phyloP scores from a whole-genome alignment of 2,888 invertebrate genomes.

The Xestia sexstrigata region DNA sequence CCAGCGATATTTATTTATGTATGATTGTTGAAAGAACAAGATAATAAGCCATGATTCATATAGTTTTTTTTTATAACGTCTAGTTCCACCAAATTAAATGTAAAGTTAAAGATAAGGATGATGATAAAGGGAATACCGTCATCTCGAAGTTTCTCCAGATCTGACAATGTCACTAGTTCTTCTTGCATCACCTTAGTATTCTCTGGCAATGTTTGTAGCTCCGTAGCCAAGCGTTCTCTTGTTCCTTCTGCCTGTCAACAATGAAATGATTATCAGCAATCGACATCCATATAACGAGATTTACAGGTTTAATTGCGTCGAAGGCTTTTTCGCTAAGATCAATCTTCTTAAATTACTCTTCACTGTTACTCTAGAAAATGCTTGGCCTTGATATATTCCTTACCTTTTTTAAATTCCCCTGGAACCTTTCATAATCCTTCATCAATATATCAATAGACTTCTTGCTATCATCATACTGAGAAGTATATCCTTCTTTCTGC shows the following conservation, averaged over 20 bases:
- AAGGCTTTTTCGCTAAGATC: neutral
- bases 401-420: constrained; percentile 91
- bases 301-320: neutral
- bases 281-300: neutral
- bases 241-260: constrained; percentile 83
- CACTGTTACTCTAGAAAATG: neutral
- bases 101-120: neutral
- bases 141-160: constrained; percentile 91
- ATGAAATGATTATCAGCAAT: neutral
- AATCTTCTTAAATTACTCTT: neutral
- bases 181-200: constrained; percentile 92
- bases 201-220: constrained; percentile 92
- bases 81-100: neutral
- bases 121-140: constrained; percentile 78
- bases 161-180: constrained; percentile 91
- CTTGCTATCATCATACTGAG: constrained; percentile 87
- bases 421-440: constrained; percentile 91
- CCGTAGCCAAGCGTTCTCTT: constrained; percentile 86
- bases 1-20: too few relatives aligned
- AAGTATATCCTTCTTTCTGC: constrained; percentile 85
- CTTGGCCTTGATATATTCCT: neutral
- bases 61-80: neutral
- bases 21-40: too few relatives aligned
- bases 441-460: constrained; percentile 85
- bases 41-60: neutral